Percentiles rank a stretch among this genome's conserved stretches.
Evolutionary conservation across 1,140 invertebrate genomes (phyloP).

Genomic region (Charaxes varanes): DNA sequence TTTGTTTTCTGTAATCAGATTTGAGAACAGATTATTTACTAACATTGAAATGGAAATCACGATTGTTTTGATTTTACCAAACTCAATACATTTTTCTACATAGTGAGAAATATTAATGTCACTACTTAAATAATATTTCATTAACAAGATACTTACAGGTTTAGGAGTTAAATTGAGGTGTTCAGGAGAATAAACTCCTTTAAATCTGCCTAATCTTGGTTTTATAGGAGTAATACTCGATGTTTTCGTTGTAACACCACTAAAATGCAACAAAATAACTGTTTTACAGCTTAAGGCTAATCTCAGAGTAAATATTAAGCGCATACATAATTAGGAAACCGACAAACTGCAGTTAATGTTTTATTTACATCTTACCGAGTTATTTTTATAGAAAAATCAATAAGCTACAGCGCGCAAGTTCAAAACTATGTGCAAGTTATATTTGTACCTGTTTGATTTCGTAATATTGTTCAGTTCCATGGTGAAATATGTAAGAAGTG

Average conservation of each 20-base stretch:
- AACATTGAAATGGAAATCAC: slow-evolving; percentile 4
- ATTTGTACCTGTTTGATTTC: slow-evolving; percentile 37
- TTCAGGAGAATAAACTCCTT: slow-evolving; percentile 60
- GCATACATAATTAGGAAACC: slow-evolving; percentile 25
- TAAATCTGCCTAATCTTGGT: slow-evolving; percentile 51
- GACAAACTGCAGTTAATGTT: slow-evolving; percentile 50
- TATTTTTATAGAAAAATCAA: slow-evolving; percentile 70
- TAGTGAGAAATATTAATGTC: too few species aligned
- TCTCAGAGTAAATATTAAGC: slow-evolving; percentile 15
- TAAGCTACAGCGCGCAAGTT: slow-evolving; percentile 65
- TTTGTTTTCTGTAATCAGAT: slow-evolving; percentile 34
- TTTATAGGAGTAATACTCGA: slow-evolving; percentile 44
- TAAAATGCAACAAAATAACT: slow-evolving; percentile 9
- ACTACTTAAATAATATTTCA: too few species aligned
- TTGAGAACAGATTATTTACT: too few species aligned
- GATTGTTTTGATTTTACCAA: not conserved
- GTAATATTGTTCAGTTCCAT: slow-evolving; percentile 30
- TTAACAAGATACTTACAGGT: slow-evolving; percentile 48
- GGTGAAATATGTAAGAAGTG: not conserved
- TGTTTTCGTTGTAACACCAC: slow-evolving; percentile 25
- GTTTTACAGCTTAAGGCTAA: slow-evolving; percentile 5
- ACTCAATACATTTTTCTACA: not conserved
- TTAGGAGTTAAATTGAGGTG: slow-evolving; percentile 63
- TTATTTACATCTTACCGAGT: slow-evolving; percentile 66
- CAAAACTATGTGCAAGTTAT: slow-evolving; percentile 38